Evolutionary conservation across 2,113 vertebrate species (phyloP).

Genomic region (Rhea pennata): DNA sequence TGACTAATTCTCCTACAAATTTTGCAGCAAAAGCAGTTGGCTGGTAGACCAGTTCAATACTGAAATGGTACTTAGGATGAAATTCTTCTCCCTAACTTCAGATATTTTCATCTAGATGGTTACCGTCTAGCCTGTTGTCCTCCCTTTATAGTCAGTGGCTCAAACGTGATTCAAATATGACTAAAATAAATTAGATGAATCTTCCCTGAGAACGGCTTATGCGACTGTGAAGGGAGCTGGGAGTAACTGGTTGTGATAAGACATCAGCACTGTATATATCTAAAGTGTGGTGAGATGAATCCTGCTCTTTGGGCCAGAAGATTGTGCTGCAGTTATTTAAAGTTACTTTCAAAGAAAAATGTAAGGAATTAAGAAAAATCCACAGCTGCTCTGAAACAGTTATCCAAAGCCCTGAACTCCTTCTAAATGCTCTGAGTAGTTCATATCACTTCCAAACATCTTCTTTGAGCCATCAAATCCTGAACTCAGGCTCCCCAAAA

Average conservation of each 20-base stretch:
- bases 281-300: neutral
- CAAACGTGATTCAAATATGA: neutral
- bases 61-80: neutral
- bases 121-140: neutral
- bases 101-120: neutral
- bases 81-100: neutral
- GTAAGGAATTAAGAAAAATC: neutral
- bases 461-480: neutral
- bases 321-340: neutral
- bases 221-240: neutral
- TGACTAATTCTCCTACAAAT: constrained; percentile 52
- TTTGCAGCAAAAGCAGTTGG: constrained; percentile 24
- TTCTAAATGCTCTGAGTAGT: neutral
- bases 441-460: neutral
- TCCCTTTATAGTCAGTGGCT: neutral
- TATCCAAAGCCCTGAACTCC: neutral
- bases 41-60: neutral
- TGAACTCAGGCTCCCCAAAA: neutral
- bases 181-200: neutral
- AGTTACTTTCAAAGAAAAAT: neutral
- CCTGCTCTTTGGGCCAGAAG: neutral
- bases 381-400: neutral
- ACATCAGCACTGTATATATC: neutral
- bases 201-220: neutral
- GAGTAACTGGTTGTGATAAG: neutral